Base-by-base conservation (phyloP, 2,113 vertebrate species). In the Monarcha castaneiventris region DNA sequence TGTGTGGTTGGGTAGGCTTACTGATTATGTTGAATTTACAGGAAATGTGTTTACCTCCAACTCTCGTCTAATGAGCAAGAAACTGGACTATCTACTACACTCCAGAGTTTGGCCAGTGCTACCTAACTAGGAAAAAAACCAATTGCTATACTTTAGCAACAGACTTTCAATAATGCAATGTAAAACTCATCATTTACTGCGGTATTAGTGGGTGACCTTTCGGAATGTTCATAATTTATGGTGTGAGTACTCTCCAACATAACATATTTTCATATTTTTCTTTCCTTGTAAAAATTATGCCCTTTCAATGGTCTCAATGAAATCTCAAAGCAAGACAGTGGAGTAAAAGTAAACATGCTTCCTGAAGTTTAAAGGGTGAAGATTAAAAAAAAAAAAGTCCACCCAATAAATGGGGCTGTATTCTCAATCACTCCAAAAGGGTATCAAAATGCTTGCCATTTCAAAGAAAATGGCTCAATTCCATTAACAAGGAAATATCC, bases 401-500 rank as follows among this genome's bases (percentile, higher is more conserved):
- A 62, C 2, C 5, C 73, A 46, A 32, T 20, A 89, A 76, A 66
- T 15, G n/a, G 52, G 48, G 22, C 13, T 91, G 30, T 44, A 63
- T 85, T 95, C 43, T 29, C 59, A 21, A 29, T 21, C 26, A 32
- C 56, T 64, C 41, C 95, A 87, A 96, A 97, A 94, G 23, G 16
- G 62, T 93, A 71, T 93, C 81, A 95, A 92, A 97, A 94, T 79
- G 39, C 62, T 87, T 95, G 67, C 85, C 90, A 94, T 97, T 98
- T 94, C 85, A 90, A 94, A 76, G 37, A 88, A 97, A 97, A 95
- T 87, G 93, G 89, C 84, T 96, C 95, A 87, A 92, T 97, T 97
- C 97, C 90, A 97, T 97, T 97, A 96, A 97, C 78, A 96, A 97
- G 96, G 80, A 97, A 97, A 92, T 84, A 95, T 96, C 87, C 89